Base-by-base conservation (phyloP, 1,140 invertebrate genomes). In the Lasioglossum albipes region DNA sequence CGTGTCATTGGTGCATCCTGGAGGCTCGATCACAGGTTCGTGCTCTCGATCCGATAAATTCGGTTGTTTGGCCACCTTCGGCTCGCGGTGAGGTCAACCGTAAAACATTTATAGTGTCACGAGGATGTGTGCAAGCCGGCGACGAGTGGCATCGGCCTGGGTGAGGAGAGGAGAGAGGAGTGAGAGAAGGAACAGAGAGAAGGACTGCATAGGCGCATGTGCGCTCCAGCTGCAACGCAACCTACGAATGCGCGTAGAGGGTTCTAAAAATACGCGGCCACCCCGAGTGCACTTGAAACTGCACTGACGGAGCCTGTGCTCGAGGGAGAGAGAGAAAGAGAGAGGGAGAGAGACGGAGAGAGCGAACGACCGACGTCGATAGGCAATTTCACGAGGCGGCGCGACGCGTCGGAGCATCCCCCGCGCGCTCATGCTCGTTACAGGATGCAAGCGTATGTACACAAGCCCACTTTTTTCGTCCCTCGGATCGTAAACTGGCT, bases 201-300 rank as follows among this genome's bases (percentile, higher is more conserved):
- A 49, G 52, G 16, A 80, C 75, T 75, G 86, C 87, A 85, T 13
- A 45, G 73, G 85, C 89, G 89, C 90, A 90, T 91, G 89, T 90
- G 90, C 89, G 70, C 70, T 78, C 80, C 87, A 91, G 89, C 86
- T 90, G 89, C 87, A 88, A 86, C 88, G 83, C 85, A 54, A 83
- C 76, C 71, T 78, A 74, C 54, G 75, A 69, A 45, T 61, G 61
- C 68, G 75, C 73, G 79, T 74, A 67, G 74, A 80, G 80, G 80
- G 76, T 79, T 84, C 90, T 91, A 91, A 91, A 91, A 91, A 91
- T 91, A 91, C 82, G 61, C 62, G 82, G 82, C 84, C 84, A 79
- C 79, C 78, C 82, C 69, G 77, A 83, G 78, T 88, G 84, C 84
- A 88, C 89, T 89, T 89, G 86, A 90, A 90, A 89, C 81, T 79